Evolutionary conservation across 2,888 invertebrate genomes (phyloP).

Genomic region (Pristionchus maxplancki): DNA sequence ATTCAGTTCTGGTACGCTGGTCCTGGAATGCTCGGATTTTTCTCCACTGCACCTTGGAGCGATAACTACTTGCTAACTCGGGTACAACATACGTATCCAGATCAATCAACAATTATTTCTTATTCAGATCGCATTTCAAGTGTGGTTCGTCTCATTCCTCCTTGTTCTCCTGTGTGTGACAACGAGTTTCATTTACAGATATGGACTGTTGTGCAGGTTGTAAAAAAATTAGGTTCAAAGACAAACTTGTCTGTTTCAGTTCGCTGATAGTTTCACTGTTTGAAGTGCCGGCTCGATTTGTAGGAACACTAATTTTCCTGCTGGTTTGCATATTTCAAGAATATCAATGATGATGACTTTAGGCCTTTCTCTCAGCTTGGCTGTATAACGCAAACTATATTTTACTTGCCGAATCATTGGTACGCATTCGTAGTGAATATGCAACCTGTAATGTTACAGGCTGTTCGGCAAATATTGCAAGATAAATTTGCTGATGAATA

Average conservation of each 20-base stretch:
- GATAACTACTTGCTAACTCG: not conserved
- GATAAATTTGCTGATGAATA: not conserved
- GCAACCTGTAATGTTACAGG: not conserved
- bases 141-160: conserved; percentile 2
- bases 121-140: not conserved
- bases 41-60: not conserved
- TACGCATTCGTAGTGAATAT: not conserved
- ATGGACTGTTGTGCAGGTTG: conserved; percentile 5
- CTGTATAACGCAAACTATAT: not conserved
- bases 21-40: not conserved
- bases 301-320: not conserved
- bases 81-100: too few species aligned
- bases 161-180: not conserved
- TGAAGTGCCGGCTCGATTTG: not conserved
- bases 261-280: not conserved
- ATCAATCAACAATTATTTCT: too few species aligned
- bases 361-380: not conserved
- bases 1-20: conserved; percentile 12
- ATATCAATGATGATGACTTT: not conserved
- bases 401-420: not conserved
- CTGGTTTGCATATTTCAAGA: not conserved
- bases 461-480: not conserved
- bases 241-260: not conserved
- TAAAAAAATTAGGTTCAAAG: not conserved
- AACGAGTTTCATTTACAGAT: not conserved